A percentile compares a stretch with the other conserved stretches of the same genome.
Evolutionary conservation across 2,113 vertebrate genomes (phyloP).

Genomic region (Acanthochromis polyacanthus): DNA sequence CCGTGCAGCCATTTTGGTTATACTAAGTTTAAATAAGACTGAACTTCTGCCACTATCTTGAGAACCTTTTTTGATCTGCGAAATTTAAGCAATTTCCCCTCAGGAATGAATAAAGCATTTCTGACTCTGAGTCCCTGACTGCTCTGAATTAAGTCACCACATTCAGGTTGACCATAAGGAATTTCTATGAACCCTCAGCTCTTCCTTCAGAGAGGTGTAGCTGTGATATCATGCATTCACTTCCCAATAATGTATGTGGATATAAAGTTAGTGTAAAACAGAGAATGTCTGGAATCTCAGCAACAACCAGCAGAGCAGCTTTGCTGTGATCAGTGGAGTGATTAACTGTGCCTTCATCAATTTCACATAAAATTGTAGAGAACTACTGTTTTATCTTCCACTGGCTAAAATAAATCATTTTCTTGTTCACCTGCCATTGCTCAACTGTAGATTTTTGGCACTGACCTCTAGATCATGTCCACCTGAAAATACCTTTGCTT

Average conservation of each 20-base stretch:
- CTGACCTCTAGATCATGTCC: constrained; percentile 48
- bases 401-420: constrained; percentile 72
- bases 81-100: background rate
- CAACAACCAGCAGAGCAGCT: constrained; percentile 51
- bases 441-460: constrained; percentile 71
- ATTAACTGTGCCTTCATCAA: constrained; percentile 64
- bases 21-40: background rate
- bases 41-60: background rate
- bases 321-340: constrained; percentile 76
- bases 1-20: background rate
- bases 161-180: background rate
- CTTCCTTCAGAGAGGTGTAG: background rate
- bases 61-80: background rate
- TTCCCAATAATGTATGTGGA: constrained; percentile 30
- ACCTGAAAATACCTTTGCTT: constrained; percentile 72
- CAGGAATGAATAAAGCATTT: too few species aligned
- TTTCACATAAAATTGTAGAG: constrained; percentile 57
- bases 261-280: constrained; percentile 27
- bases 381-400: constrained; percentile 77
- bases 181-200: background rate
- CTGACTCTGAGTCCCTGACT: too few species aligned
- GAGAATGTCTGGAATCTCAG: constrained; percentile 62
- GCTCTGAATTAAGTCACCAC: background rate
- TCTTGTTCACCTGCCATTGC: constrained; percentile 59
- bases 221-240: constrained; percentile 25